Evolutionary conservation across 2,888 invertebrate species (phyloP).

Genomic region (Bombyx huttoni): DNA sequence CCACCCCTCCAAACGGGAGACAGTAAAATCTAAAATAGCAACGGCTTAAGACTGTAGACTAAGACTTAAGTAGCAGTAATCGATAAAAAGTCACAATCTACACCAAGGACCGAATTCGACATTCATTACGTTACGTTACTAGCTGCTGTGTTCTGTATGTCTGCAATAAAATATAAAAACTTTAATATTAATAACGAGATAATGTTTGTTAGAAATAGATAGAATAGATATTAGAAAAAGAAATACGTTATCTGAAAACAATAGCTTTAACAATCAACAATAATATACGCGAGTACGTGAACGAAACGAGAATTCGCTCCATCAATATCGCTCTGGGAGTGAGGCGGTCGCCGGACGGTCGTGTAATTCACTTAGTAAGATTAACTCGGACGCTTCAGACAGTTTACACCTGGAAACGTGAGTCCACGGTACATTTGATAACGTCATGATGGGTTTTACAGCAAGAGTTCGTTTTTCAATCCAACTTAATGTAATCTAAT

Average conservation of each 20-base stretch:
- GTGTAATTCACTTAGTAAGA: slow-evolving; percentile 51
- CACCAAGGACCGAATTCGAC: too few relatives aligned
- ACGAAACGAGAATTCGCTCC: slow-evolving; percentile 3
- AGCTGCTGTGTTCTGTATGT: too few relatives aligned
- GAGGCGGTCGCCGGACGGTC: slow-evolving; percentile 9
- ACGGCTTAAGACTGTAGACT: too few relatives aligned
- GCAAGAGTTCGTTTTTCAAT: slow-evolving; percentile 10
- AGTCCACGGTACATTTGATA: slow-evolving; percentile 18
- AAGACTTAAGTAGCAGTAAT: too few relatives aligned
- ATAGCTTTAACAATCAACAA: neutral
- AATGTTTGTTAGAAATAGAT: too few relatives aligned
- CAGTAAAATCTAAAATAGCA: too few relatives aligned
- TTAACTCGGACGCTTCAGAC: slow-evolving; percentile 34
- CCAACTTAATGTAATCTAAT: neutral
- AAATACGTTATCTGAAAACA: neutral
- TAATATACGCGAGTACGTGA: neutral
- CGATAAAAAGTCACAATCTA: too few relatives aligned
- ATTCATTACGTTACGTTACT: too few relatives aligned
- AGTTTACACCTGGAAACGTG: slow-evolving; percentile 41
- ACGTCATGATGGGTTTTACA: neutral
- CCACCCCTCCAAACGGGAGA: too few relatives aligned
- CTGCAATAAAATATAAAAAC: too few relatives aligned
- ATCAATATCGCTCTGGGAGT: slow-evolving; percentile 10
- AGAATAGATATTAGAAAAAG: too few relatives aligned
- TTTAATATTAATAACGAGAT: too few relatives aligned